Evolutionary conservation across 2,797 vertebrate species (phyloP), one percentile per base, ranked within the genome.

Genomic region (Nyctalus aviator): DNA sequence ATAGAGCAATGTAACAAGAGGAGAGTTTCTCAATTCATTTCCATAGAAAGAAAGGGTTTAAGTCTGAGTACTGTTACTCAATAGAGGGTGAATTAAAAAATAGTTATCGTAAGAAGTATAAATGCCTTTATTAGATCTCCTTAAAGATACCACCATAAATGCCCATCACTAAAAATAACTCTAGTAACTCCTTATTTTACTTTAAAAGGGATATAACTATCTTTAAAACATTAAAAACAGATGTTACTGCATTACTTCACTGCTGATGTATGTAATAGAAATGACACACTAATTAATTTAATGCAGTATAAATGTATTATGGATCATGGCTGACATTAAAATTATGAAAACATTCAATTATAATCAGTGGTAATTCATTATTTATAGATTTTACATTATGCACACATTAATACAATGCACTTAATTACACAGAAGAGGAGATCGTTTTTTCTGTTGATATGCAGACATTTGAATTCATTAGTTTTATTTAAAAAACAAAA

Each of bases 311-410:
- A 98, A 98, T 98, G 97, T 98, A 98, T 98, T 98, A 98, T 98
- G 98, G 98, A 98, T 98, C 98, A 98, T 97, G 94, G 96, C 97
- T 98, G 98, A 98, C 98, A 98, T 98, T 98, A 98, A 98, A 98
- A 98, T 98, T 98, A 98, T 98, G 98, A 98, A 98, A 98, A 98
- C 98, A 98, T 98, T 99, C 98, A 98, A 98, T 99, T 98, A 98
- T 96, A 98, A 98, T 99, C 98, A 98, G 97, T 96, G 89, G 96
- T 98, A 98, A 99, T 98, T 98, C 98, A 98, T 98, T 98, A 98
- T 98, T 98, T 98, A 99, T 98, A 99, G 98, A 99, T 98, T 99
- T 98, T 98, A 98, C 79, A 91, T 98, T 97, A 98, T 98, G 97
- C 94, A 98, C 96, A 97, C 97, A 98, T 98, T 98, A 98, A 98